Evolutionary conservation across 2,797 vertebrate genomes (phyloP).

Genomic region (Crocidura indochinensis): DNA sequence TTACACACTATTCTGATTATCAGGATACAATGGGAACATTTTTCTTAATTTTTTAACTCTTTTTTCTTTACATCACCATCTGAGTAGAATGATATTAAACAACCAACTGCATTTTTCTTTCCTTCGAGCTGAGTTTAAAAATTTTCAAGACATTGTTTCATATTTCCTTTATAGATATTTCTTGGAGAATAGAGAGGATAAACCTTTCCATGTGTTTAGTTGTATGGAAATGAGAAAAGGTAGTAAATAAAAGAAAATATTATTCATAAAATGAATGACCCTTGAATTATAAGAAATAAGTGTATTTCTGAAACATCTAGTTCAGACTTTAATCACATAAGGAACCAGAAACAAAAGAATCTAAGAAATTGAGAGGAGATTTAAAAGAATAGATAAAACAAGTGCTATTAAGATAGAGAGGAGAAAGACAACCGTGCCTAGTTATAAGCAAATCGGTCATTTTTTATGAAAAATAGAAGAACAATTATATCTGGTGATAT

Average conservation of each 20-base stretch:
- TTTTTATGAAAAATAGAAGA: conserved; percentile 6
- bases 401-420: no score
- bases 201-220: not conserved
- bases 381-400: not conserved
- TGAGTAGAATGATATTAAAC: not conserved
- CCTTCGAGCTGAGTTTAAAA: not conserved
- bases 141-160: not conserved
- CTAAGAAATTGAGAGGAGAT: conserved; percentile 13
- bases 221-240: not conserved
- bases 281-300: not conserved
- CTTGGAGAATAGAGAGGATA: not conserved
- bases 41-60: not conserved
- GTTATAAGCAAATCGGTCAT: not conserved
- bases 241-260: not conserved
- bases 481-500: not conserved
- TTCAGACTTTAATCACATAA: not conserved
- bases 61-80: not conserved
- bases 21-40: not conserved
- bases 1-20: not conserved
- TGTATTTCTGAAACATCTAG: not conserved
- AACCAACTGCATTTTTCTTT: conserved; percentile 13
- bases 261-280: not conserved
- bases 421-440: not conserved
- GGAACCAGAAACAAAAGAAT: not conserved
- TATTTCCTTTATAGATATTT: conserved; percentile 20